A percentile compares a stretch with the other conserved stretches of the same genome.
phyloP scores from a whole-genome alignment of 2,113 vertebrate genomes.

The Electrona antarctica region DNA sequence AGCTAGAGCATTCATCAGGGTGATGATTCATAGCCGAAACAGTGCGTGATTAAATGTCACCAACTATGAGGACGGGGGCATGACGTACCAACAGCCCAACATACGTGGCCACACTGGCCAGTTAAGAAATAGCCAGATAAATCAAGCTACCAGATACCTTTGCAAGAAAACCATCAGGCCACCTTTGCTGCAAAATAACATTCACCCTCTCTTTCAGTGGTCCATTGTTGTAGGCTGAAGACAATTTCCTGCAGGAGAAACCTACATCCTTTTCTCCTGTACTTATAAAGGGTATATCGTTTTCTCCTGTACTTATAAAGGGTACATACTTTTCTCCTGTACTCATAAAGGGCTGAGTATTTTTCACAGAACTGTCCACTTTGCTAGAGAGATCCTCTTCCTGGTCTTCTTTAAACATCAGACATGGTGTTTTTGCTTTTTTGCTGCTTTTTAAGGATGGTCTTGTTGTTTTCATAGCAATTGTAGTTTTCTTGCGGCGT shows the following conservation, averaged over 20 bases:
- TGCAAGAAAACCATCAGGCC: neutral
- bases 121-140: no score
- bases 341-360: neutral
- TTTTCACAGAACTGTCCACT: neutral
- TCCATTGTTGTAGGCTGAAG: neutral
- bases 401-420: neutral
- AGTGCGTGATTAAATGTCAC: no score
- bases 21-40: no score
- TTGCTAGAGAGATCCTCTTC: neutral
- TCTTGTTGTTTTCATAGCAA: slow-evolving; percentile 37
- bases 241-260: neutral
- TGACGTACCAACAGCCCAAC: no score
- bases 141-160: no score
- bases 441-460: no score
- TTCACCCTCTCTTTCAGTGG: slow-evolving; percentile 57
- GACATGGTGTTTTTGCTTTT: neutral
- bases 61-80: no score
- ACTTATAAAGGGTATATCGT: no score
- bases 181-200: slow-evolving; percentile 42
- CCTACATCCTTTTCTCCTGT: neutral
- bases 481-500: slow-evolving; percentile 35
- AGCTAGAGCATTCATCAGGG: no score
- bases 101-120: no score
- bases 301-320: neutral
- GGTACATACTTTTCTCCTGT: neutral